Evolutionary conservation across 2,113 vertebrate species (phyloP).

Genomic region (Sclerurus mexicanus): DNA sequence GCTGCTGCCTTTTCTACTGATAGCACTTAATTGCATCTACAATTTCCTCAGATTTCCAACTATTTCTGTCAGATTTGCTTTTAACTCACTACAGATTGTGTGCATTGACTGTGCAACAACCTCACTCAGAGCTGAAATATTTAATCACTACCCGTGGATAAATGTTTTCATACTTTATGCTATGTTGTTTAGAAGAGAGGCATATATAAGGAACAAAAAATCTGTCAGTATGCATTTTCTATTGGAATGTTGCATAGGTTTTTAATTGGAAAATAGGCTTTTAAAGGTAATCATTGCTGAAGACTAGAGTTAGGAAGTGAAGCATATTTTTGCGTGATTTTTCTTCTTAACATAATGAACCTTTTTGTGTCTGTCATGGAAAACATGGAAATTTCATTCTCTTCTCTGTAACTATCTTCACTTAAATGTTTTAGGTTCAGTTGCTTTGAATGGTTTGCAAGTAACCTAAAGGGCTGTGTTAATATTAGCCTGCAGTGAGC

Average conservation of each 20-base stretch:
- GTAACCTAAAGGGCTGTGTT: conserved; percentile 76
- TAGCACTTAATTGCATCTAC: conserved; percentile 56
- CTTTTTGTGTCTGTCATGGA: conserved; percentile 81
- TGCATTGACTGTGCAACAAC: conserved; percentile 51
- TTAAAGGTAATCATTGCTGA: conserved; percentile 68
- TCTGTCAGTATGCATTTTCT: conserved; percentile 84
- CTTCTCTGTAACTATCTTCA: conserved; percentile 48
- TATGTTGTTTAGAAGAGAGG: conserved; percentile 73
- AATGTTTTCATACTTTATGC: conserved; percentile 76
- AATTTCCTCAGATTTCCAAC: conserved; percentile 59
- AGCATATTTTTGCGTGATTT: conserved; percentile 63
- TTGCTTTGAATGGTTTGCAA: conserved; percentile 64
- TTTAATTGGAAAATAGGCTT: conserved; percentile 83
- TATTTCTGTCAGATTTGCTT: conserved; percentile 68
- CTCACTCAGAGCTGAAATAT: conserved; percentile 55
- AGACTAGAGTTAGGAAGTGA: conserved; percentile 71
- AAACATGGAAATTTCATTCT: conserved; percentile 69
- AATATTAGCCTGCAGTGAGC: conserved; percentile 81
- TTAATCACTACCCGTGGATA: conserved; percentile 72
- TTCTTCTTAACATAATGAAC: conserved; percentile 81
- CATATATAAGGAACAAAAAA: conserved; percentile 79
- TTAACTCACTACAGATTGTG: conserved; percentile 46
- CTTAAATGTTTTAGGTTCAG: conserved; percentile 65
- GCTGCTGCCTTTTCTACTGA: conserved; percentile 18
- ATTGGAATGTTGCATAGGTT: conserved; percentile 70